Evolutionary conservation across 1,140 invertebrate species (phyloP), one percentile per base, ranked within the genome.

Genomic region (Onthophagus taurus): DNA sequence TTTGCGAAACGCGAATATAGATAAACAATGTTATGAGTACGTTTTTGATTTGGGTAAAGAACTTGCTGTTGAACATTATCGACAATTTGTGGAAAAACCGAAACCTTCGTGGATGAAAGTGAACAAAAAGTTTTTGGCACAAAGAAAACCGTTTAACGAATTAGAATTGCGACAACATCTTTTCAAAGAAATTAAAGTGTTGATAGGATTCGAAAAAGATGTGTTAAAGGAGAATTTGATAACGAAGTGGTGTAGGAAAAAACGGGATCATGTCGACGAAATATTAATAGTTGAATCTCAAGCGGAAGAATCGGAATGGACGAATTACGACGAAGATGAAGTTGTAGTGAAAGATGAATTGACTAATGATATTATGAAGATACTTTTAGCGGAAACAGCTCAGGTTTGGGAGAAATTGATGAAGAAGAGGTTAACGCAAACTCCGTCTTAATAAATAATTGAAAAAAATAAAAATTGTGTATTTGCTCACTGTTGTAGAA

Each of bases 231-330:
- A 80, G 54, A 74, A 69, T 49, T 61, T 72, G 51, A 76, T 78
- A 17, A 76, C 80, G 57, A 70, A 75, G 52, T 80, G 78, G 71
- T 75, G 77, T 41, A 65, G 76, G 8, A 84, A 84, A 60, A 76
- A 80, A 52, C 65, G 80, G 23, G 81, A 86, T 53, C 69, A 76
- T 44, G 81, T 86, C 0, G 82, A 86, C 59, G 77, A 81, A 50
- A 63, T 85, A 31, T 60, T 85, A 21, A 74, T 82, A 2, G 62
- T 74, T 30, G 82, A 85, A 59, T 69, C 79, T 12, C 74, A 78
- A 44, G 75, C 75, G 19, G 81, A 84, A 54, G 82, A 85, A 59
- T 64, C 72, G 4, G 71, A 77, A 35, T 85, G 82, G 81, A 76
- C 78, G 0, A 78, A 80, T 53, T 85, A 80, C 55, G 76, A 81